These are phyloP conservation scores for Sceloporus undulatus DNA, from an alignment of 2,113 vertebrate species.

Conservation along the genomic window DNA sequence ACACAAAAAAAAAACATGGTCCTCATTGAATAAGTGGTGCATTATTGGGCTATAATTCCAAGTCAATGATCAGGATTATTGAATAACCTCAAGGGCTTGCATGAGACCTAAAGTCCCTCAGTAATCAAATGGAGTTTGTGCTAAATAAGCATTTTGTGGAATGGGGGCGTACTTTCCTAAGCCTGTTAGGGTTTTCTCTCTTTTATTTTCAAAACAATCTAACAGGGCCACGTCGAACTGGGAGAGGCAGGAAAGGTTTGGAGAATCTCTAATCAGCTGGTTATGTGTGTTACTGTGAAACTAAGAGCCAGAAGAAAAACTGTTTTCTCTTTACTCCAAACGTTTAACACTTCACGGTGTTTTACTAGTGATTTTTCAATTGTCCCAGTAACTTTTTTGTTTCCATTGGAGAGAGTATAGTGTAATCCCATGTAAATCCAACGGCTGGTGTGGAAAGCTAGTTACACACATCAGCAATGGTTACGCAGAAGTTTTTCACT, in stretches of 20 bases:
- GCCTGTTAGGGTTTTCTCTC: constrained; percentile 25
- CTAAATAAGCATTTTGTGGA: constrained; percentile 15
- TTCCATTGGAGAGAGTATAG: too few relatives aligned
- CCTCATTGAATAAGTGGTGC: constrained; percentile 57
- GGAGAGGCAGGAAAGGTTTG: not conserved
- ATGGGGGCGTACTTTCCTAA: constrained; percentile 49
- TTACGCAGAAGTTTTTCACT: not conserved
- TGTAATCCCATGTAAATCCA: not conserved
- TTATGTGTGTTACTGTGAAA: not conserved
- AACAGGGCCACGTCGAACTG: not conserved
- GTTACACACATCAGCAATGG: not conserved
- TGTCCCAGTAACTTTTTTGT: not conserved
- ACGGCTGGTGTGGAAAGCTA: not conserved
- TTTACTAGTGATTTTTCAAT: not conserved
- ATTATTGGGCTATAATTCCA: constrained; percentile 61
- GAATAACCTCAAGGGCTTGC: not conserved
- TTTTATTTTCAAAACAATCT: not conserved
- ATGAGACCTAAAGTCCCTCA: not conserved
- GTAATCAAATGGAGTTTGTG: not conserved
- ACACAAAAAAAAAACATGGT: too few relatives aligned
- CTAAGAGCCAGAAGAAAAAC: not conserved
- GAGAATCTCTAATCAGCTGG: not conserved
- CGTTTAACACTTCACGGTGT: not conserved
- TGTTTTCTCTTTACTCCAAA: not conserved
- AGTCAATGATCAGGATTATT: constrained; percentile 73